Evolutionary conservation across 2,113 vertebrate species (phyloP), one percentile per base, ranked within the genome.

Genomic region (Galbula dea): DNA sequence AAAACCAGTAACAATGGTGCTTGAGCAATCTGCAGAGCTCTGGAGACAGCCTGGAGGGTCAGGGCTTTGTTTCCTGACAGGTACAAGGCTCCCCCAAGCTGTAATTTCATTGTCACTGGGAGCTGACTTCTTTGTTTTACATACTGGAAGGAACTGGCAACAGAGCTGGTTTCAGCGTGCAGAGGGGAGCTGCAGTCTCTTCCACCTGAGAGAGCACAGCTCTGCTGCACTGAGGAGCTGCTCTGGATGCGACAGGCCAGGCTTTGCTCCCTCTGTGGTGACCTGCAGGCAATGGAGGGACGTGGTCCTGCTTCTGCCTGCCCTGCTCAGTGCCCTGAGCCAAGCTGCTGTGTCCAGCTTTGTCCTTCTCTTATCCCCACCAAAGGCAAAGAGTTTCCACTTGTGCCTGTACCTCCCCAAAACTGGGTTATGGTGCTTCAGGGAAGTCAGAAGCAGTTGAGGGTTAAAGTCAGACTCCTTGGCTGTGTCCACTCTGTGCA

Each of bases 41-140:
- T 57, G 59, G 49, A 72, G 71, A 65, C 82, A 87, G 48, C 93
- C 87, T 39, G 74, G 73, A 87, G 83, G 58, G 76, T 57, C 87
- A 55, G 51, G 69, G 48, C 66, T 90, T 88, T 88, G 90, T 93
- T 84, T 77, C 74, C 86, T 84, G 77, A 65, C 59, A 78, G 51
- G 27, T 71, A 49, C 59, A 30, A 65, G 76, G 72, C 69, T 91
- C 45, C 76, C 75, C 69, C 71, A 39, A 90, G 73, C 55, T 59
- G 61, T 91, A 84, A 59, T 94, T 95, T 94, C 7, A 7, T 24
- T 68, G 82, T 87, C 85, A 41, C 37, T 5, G 6, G 55, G 66
- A 73, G 48, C 55, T 92, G 86, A 67, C 62, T 34, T 80, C 74
- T 73, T 61, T 77, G 65, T 41, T 89, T 68, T n/a, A 55, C 18